These are phyloP conservation scores for Rhabdornis inornatus DNA, from an alignment of 2,113 vertebrate species.

Conservation along the genomic window DNA sequence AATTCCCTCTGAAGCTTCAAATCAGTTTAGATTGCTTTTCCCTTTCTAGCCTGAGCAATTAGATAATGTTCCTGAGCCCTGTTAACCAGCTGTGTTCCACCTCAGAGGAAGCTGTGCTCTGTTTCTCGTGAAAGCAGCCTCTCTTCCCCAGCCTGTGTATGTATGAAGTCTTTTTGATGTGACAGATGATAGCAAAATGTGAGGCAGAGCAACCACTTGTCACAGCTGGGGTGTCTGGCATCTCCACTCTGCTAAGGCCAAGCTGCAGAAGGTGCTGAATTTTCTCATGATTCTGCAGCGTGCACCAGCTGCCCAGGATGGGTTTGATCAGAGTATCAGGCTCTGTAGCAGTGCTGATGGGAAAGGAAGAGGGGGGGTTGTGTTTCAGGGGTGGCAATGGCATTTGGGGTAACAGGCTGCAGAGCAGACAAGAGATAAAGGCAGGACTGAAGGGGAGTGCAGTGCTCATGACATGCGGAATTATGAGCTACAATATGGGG, in stretches of 20 bases:
- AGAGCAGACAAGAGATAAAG: neutral
- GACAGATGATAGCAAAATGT: neutral
- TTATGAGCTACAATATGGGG: neutral
- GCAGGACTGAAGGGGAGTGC: neutral
- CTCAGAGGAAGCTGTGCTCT: neutral
- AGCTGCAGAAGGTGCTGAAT: neutral
- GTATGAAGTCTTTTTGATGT: neutral
- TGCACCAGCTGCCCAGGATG: neutral
- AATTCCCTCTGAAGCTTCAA: constrained; percentile 47
- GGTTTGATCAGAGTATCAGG: neutral
- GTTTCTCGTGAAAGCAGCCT: neutral
- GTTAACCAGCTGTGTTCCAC: neutral
- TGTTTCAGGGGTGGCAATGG: neutral
- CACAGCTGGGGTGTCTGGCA: neutral
- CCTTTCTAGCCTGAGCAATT: constrained; percentile 45
- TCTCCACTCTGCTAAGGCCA: neutral
- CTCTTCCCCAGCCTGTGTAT: neutral
- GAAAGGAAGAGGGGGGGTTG: neutral
- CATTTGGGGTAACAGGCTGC: neutral
- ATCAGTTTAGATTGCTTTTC: constrained; percentile 56
- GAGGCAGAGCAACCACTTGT: neutral
- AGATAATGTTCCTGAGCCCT: constrained; percentile 11
- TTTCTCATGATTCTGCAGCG: rapidly evolving
- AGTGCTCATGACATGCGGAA: neutral
- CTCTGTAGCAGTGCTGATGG: neutral